A percentile compares a stretch with the other conserved stretches of the same genome.
Evolutionary conservation across 2,113 vertebrate species (phyloP).

Genomic region (Microtus oregoni): DNA sequence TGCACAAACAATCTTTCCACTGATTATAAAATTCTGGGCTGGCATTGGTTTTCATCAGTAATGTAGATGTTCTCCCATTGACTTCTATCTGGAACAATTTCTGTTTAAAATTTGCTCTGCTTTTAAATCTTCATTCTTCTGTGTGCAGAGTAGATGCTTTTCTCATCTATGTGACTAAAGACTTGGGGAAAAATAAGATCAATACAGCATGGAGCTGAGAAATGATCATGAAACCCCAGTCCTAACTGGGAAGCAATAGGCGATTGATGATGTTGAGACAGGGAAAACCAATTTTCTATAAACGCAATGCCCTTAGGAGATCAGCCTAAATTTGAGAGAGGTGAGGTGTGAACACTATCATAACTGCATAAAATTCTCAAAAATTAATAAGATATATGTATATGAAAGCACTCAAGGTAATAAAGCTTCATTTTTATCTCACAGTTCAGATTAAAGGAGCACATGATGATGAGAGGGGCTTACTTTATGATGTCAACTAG

Average conservation of each 20-base stretch:
- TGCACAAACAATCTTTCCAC: not conserved
- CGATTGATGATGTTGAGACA: not conserved
- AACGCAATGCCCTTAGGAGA: not conserved
- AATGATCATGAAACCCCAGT: not conserved
- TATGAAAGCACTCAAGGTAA: not conserved
- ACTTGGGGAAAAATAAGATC: not conserved
- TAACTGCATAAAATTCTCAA: not conserved
- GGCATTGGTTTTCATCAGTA: not conserved
- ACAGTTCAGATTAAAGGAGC: not conserved
- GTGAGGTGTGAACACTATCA: not conserved
- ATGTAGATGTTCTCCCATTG: not conserved
- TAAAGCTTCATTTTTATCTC: not conserved
- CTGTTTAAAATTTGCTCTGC: not conserved
- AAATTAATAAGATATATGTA: not conserved
- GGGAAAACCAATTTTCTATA: not conserved
- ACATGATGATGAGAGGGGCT: not conserved
- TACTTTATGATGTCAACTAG: not conserved
- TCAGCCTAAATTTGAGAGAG: not conserved
- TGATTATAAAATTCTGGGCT: not conserved
- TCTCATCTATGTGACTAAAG: not conserved
- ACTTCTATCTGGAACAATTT: not conserved
- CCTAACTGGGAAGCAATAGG: not conserved
- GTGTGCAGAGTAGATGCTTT: not conserved
- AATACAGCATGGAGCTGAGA: not conserved
- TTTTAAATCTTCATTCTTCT: not conserved